phyloP scores from a whole-genome alignment of 2,113 vertebrate species.

The Nothobranchius kuhntae region DNA sequence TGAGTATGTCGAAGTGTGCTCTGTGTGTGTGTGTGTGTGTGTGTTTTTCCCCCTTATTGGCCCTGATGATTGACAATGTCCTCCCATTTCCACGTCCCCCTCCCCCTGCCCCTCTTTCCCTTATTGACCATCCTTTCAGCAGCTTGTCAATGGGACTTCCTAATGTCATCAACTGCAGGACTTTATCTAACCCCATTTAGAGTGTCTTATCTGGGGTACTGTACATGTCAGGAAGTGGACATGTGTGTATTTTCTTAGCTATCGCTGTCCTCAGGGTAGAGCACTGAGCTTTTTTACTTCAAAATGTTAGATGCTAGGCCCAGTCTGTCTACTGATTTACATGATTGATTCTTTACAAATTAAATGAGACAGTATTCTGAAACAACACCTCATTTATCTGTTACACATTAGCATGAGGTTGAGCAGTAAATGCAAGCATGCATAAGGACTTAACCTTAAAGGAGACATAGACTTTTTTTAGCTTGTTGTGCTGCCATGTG shows the following conservation, averaged over 20 bases:
- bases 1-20: conserved; percentile 24
- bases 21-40: conserved; percentile 2
- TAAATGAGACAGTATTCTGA: no score
- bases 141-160: conserved; percentile 62
- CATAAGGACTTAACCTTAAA: no score
- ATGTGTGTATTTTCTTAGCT: conserved; percentile 27
- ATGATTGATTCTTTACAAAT: no score
- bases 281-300: no score
- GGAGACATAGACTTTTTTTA: no score
- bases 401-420: no score
- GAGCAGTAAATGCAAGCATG: no score
- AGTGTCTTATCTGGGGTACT: conserved; percentile 60
- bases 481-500: no score
- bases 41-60: conserved; percentile 56
- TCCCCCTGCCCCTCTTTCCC: conserved; percentile 43
- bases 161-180: conserved; percentile 66
- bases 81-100: conserved; percentile 37
- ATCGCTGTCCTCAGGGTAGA: conserved; percentile 13
- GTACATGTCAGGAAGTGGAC: conserved; percentile 51
- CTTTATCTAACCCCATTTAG: conserved; percentile 62
- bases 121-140: conserved; percentile 74
- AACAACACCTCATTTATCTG: no score
- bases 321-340: no score
- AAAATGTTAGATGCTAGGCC: no score
- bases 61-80: conserved; percentile 71